Evolutionary conservation across 2,888 invertebrate species (phyloP).

Genomic region (Brachyopa scutellaris): DNA sequence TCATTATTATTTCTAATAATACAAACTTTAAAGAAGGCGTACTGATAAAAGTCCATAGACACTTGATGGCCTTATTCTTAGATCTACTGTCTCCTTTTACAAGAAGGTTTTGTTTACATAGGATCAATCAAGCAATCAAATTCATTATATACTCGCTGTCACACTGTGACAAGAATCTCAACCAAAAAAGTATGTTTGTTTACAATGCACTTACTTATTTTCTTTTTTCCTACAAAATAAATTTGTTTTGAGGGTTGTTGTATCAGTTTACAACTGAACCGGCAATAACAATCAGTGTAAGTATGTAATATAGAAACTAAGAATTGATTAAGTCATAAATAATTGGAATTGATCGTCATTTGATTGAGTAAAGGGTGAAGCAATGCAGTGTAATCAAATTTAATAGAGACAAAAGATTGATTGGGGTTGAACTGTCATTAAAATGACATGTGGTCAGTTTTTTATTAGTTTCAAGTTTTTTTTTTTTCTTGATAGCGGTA

Average conservation of each 20-base stretch:
- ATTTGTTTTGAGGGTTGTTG: too few relatives aligned
- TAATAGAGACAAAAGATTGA: not conserved
- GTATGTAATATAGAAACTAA: not conserved
- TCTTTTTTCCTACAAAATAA: too few relatives aligned
- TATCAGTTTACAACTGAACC: too few relatives aligned
- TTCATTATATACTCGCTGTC: not conserved
- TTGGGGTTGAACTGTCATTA: not conserved
- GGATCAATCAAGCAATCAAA: too few relatives aligned
- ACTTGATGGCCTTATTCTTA: not conserved
- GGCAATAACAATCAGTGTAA: not conserved
- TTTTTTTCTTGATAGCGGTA: too few relatives aligned
- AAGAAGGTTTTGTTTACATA: too few relatives aligned
- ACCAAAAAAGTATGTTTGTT: not conserved
- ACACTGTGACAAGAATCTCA: not conserved
- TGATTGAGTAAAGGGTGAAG: not conserved
- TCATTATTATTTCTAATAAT: not conserved
- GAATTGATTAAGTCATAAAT: not conserved
- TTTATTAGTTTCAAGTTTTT: not conserved
- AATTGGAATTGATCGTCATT: not conserved
- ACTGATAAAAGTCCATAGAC: constrained; percentile 2
- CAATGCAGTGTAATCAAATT: not conserved
- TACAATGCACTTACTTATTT: constrained; percentile 2
- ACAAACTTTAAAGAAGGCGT: not conserved
- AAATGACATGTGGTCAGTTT: not conserved
- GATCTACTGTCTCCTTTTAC: not conserved